These are phyloP conservation scores for Meda fulgida DNA, from an alignment of 2,797 vertebrate species.

Conservation along the genomic window DNA sequence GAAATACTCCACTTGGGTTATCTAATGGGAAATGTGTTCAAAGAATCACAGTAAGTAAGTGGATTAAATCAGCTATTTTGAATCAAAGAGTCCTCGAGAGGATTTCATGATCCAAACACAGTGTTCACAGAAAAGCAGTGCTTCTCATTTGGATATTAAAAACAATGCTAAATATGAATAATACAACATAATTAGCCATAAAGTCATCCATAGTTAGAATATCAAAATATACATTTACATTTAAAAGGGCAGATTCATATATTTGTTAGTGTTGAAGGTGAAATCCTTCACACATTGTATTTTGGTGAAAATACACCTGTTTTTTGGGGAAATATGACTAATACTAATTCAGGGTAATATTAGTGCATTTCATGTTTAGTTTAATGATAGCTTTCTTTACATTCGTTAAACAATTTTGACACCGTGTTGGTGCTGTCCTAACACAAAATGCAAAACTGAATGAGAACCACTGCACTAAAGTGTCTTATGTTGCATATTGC, in stretches of 20 bases:
- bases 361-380: background rate
- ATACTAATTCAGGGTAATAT: background rate
- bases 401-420: background rate
- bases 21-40: background rate
- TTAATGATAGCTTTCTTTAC: background rate
- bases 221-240: background rate
- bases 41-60: background rate
- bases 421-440: background rate
- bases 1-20: background rate
- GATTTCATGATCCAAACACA: slow-evolving; percentile 3
- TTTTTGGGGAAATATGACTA: background rate
- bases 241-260: background rate
- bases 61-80: background rate
- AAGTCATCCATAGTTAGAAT: background rate
- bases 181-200: background rate
- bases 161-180: background rate
- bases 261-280: background rate
- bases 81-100: background rate
- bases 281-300: background rate
- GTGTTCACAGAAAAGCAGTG: background rate
- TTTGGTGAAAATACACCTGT: background rate
- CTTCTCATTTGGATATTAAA: background rate
- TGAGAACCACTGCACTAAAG: background rate
- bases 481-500: background rate
- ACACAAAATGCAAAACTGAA: background rate